These are phyloP conservation scores for Mycteria americana DNA, from an alignment of 2,797 vertebrate genomes.

Conservation along the genomic window DNA sequence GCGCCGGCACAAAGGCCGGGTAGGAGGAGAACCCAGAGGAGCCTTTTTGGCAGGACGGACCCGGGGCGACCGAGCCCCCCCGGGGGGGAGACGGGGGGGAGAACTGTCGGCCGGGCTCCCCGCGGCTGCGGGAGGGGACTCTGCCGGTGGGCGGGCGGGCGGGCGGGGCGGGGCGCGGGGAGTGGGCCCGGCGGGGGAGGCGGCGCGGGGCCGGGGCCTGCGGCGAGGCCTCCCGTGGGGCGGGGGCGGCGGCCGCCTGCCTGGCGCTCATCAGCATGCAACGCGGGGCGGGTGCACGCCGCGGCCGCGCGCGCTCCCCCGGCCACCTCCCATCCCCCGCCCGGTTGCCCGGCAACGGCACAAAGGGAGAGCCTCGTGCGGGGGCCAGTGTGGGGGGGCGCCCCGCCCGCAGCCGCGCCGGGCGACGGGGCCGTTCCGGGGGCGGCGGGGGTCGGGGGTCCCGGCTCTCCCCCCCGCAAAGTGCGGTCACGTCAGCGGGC, in stretches of 20 bases:
- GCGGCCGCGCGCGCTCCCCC: not conserved
- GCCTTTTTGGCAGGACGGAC: not conserved
- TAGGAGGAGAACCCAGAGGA: not conserved
- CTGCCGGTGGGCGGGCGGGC: no score
- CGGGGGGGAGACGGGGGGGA: not conserved
- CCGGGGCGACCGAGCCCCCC: not conserved
- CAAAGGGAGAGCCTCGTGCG: constrained; percentile 66
- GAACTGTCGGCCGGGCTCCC: not conserved
- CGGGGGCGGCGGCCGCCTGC: not conserved
- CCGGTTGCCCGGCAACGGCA: constrained; percentile 73
- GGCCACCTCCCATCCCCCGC: constrained; percentile 12
- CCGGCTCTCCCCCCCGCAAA: not conserved
- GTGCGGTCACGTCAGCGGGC: not conserved
- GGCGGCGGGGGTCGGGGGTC: not conserved
- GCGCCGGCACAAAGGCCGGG: not conserved
- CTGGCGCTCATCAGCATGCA: constrained; percentile 30
- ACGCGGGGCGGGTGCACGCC: not conserved
- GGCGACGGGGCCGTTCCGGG: not conserved
- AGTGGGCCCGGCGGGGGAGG: not conserved
- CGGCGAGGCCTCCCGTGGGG: not conserved
- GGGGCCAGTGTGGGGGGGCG: constrained; percentile 22
- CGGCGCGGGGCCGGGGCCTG: not conserved
- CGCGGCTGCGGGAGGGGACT: not conserved
- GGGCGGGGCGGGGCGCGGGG: no score
- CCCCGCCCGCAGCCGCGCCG: no score